Base-by-base conservation (phyloP, 37 sponge, comb jelly and placozoan genomes). In the Halichondria panicea region DNA sequence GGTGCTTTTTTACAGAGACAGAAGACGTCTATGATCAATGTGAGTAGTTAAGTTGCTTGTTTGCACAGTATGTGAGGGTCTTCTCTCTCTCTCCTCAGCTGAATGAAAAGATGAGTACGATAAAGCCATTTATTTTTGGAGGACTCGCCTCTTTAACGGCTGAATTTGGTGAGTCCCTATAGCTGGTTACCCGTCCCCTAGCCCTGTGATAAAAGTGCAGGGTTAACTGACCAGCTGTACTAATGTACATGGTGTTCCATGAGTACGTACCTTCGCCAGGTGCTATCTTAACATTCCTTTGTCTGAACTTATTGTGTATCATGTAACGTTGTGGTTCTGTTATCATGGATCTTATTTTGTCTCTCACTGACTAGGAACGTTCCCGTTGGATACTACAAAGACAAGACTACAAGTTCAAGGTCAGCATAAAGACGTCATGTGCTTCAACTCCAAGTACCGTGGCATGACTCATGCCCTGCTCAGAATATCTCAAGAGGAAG, bases 311-410 rank as follows among this genome's bases (percentile, higher is more conserved):
- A n/a, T n/a, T n/a, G n/a, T n/a, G n/a, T n/a, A n/a, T n/a, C n/a
- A n/a, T n/a, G n/a, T n/a, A n/a, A n/a, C n/a, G n/a, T n/a, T n/a
- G n/a, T n/a, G n/a, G n/a, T n/a, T n/a, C n/a, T n/a, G n/a, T n/a
- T n/a, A n/a, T n/a, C n/a, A n/a, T n/a, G n/a, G n/a, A n/a, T n/a
- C n/a, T 48, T 48, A 48, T n/a, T 58, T 7, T 58, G 12, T 25
- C 27, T 58, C 19, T 58, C 27, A 25, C 7, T n/a, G 12, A 53
- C 4, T 68, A 95, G 95, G 95, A 11, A 95, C 95, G 7, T 95
- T 95, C 53, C 95, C 95, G 0, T 71, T 95, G 18, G 95, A 95
- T 43, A 87, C 89, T 19, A 88, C 95, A 11, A 95, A 95, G 80
- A 95, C 89, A 9, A 66, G 95, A 24, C 68, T 94, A 18, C 94